Conservation (phyloP, 1,140 invertebrate species). For the Eriosoma lanigerum region DNA sequence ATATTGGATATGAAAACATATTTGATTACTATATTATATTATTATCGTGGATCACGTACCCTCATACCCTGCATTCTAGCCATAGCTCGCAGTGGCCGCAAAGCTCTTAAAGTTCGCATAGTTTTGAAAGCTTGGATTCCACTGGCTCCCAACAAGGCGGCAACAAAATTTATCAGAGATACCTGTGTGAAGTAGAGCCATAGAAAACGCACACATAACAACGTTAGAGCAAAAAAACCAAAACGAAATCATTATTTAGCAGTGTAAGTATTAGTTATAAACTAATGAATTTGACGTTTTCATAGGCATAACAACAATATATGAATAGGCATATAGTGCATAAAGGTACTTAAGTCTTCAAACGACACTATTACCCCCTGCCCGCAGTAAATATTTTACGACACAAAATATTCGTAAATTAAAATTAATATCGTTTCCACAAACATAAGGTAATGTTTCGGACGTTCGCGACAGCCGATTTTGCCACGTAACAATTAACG, state of each 20-base stretch:
- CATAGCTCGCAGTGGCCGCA: constrained; percentile 92
- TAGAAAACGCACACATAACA: constrained; percentile 60
- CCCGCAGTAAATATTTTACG: too few relatives aligned
- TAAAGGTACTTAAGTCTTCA: too few relatives aligned
- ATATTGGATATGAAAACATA: constrained; percentile 19
- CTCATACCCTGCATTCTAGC: constrained; percentile 97
- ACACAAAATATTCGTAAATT: too few relatives aligned
- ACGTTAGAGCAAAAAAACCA: constrained; percentile 28
- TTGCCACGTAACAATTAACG: constrained; percentile 27
- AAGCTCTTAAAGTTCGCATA: constrained; percentile 92
- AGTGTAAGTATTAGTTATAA: neutral
- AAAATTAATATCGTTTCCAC: neutral
- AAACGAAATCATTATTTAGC: neutral
- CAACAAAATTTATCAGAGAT: constrained; percentile 95
- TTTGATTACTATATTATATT: constrained; percentile 10
- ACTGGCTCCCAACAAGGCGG: constrained; percentile 87
- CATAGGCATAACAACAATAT: neutral
- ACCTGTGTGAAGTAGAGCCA: constrained; percentile 70
- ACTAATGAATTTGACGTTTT: neutral
- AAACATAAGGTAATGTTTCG: neutral
- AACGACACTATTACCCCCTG: too few relatives aligned
- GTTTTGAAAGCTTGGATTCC: constrained; percentile 98
- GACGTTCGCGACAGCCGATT: neutral
- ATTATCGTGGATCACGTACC: constrained; percentile 70
- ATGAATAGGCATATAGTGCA: too few relatives aligned